Evolutionary conservation across 2,888 invertebrate genomes (phyloP), one percentile per base, ranked within the genome.

Genomic region (Biston stratarius): DNA sequence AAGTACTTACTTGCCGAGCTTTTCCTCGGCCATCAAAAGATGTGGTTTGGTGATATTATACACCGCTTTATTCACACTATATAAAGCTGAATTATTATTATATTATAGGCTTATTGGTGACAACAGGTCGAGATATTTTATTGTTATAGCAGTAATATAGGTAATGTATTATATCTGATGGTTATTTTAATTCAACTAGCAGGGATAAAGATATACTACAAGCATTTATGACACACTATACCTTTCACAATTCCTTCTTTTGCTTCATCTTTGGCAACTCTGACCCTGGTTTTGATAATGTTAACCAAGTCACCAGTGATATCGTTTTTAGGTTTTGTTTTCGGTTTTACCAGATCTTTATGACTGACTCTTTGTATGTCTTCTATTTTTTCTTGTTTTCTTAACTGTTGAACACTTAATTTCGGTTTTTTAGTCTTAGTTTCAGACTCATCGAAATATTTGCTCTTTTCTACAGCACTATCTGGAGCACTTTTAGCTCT

Each of bases 211-310:
- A 14, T 14, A 14, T 45, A 3, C 9, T 14, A 8, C 9, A 14
- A 11, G 14, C 8, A 45, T 45, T 45, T 45, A 10, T 33, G 24
- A 10, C 33, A 11, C 53, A n/a, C 45, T 71, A n/a, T 78, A 87
- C 90, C 93, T 86, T 91, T 91, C 0, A 88, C 87, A 63, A 83
- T 76, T 59, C 81, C 77, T 69, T 83, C 87, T 51, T 83, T 88
- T 49, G 89, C 80, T 62, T 85, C 82, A 15, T 78, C 80, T 79
- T 94, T 94, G 70, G 94, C 91, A 77, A 92, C 89, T 67, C 84
- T 87, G 8, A 95, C 92, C 70, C 94, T 87, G 48, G 81, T 85
- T 79, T 95, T 95, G 52, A 95, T 87, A 58, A 96, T 87, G 63
- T 87, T 80, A n/a, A 95, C 85, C 40, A 95, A 88, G 75, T 95